Conservation (phyloP, 92 coral and sea anemone species). For the Anthopleura xanthogrammica region DNA sequence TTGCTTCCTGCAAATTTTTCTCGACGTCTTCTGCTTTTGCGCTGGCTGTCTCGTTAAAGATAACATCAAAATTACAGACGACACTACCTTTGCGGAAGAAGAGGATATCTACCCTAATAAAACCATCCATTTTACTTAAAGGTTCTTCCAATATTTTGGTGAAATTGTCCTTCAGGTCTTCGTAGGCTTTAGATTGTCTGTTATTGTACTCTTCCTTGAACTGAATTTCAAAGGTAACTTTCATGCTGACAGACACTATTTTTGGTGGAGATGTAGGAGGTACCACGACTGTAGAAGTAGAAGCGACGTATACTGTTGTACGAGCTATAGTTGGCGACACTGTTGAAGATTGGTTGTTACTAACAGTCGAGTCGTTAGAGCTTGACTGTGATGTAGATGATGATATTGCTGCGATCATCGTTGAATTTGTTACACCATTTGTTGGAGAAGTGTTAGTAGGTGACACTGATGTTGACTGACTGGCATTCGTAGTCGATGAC, state of each 20-base stretch:
- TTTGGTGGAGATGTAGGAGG: conserved; percentile 45
- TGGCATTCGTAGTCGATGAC: too few relatives aligned
- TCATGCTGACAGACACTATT: conserved; percentile 38
- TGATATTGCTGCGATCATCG: too few relatives aligned
- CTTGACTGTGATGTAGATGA: too few relatives aligned
- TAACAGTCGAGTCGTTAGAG: too few relatives aligned
- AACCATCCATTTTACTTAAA: conserved; percentile 40
- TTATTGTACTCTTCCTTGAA: conserved; percentile 47
- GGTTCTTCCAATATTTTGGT: conserved; percentile 5
- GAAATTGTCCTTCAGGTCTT: conserved; percentile 27
- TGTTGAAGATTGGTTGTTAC: neutral
- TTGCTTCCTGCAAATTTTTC: conserved; percentile 29
- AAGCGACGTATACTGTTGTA: neutral
- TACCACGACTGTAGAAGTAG: neutral
- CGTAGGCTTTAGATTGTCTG: conserved; percentile 41
- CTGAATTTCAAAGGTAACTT: conserved; percentile 35
- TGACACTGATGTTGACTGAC: too few relatives aligned
- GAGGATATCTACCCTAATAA: conserved; percentile 37
- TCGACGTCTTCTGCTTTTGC: conserved; percentile 28
- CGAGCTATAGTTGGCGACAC: neutral
- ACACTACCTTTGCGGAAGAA: conserved; percentile 58
- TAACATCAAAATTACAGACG: conserved; percentile 59
- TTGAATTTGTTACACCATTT: too few relatives aligned
- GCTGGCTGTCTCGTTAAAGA: conserved; percentile 37
- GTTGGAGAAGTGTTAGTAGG: too few relatives aligned